Evolutionary conservation across 2,113 vertebrate species (phyloP).

Genomic region (Tauraco erythrolophus): DNA sequence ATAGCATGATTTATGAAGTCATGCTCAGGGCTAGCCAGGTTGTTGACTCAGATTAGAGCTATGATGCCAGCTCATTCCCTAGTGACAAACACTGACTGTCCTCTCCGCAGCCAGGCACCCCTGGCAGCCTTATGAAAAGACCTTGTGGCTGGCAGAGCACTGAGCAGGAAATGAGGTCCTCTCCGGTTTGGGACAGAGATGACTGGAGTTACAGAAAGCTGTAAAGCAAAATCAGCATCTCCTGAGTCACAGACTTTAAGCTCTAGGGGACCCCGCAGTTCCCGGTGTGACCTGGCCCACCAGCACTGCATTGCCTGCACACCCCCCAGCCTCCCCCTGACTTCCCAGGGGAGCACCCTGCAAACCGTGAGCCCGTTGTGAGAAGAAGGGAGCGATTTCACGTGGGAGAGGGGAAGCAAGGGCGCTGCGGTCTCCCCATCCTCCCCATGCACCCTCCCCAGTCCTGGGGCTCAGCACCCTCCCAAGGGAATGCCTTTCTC

Average conservation of each 20-base stretch:
- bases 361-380: accelerated
- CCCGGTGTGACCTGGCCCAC: background rate
- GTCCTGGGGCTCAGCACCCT: background rate
- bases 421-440: background rate
- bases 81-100: slow-evolving; percentile 66
- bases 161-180: slow-evolving; percentile 66
- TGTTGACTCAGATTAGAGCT: slow-evolving; percentile 64
- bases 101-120: slow-evolving; percentile 51
- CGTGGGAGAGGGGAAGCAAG: background rate
- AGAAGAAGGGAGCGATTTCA: background rate
- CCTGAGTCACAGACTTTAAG: slow-evolving; percentile 35
- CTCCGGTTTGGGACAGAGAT: slow-evolving; percentile 55
- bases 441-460: accelerated
- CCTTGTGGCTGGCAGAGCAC: slow-evolving; percentile 57
- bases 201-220: slow-evolving; percentile 54
- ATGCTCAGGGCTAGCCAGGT: slow-evolving; percentile 51
- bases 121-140: slow-evolving; percentile 64
- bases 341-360: background rate
- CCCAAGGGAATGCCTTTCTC: background rate
- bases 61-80: slow-evolving; percentile 65
- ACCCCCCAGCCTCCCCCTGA: background rate
- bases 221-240: slow-evolving; percentile 34
- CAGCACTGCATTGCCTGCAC: accelerated
- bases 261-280: background rate
- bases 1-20: slow-evolving; percentile 49